These are phyloP conservation scores for Conistra vaccinii DNA, from an alignment of 2,888 invertebrate species.

Conservation along the genomic window DNA sequence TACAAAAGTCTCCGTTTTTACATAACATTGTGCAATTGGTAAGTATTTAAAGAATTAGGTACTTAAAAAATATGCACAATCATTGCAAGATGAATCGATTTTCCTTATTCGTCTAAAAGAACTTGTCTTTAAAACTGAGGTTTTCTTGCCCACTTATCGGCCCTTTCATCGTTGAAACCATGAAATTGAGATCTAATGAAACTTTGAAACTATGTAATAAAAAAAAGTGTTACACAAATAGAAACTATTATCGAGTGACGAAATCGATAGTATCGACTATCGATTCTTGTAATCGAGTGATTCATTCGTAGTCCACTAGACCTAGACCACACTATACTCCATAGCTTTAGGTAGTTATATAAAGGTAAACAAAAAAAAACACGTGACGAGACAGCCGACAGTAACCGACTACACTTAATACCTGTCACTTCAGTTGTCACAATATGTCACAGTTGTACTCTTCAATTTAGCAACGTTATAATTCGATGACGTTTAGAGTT, in stretches of 20 bases:
- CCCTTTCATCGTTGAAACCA: constrained; percentile 49
- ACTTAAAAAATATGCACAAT: constrained; percentile 48
- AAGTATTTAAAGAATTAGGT: constrained; percentile 26
- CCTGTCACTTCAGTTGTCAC: no score
- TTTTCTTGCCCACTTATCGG: constrained; percentile 43
- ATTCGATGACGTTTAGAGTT: no score
- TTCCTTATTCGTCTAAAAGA: constrained; percentile 50
- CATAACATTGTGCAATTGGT: constrained; percentile 50
- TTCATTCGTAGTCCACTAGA: constrained; percentile 29
- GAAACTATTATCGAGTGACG: constrained; percentile 25
- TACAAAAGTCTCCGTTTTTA: constrained; percentile 12
- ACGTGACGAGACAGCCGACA: no score
- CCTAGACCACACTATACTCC: constrained; percentile 35
- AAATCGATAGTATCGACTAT: constrained; percentile 20
- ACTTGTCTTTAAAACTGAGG: constrained; percentile 8
- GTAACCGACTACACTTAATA: no score
- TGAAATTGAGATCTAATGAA: constrained; percentile 60
- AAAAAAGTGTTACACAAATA: constrained; percentile 42
- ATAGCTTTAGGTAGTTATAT: no score
- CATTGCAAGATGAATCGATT: constrained; percentile 43
- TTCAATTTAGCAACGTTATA: no score
- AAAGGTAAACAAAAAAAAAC: no score
- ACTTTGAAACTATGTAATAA: constrained; percentile 27
- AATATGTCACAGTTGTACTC: no score
- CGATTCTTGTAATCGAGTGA: constrained; percentile 32